A percentile compares a stretch with the other conserved stretches of the same genome.
Conservation (phyloP, 1,140 invertebrate species). For the Triops cancriformis region DNA sequence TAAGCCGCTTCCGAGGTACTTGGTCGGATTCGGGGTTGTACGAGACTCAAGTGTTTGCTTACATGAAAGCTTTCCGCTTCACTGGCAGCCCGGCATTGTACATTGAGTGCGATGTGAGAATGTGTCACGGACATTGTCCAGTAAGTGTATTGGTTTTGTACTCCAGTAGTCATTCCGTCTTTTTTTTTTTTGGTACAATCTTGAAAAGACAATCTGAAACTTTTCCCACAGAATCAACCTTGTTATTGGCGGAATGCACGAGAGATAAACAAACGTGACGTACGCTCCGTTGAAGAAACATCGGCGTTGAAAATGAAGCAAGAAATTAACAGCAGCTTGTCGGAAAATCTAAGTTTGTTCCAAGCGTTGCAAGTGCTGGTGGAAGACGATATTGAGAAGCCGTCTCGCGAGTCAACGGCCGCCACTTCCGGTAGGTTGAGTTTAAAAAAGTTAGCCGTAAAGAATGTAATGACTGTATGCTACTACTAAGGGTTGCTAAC, state of each 20-base stretch:
- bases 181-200: conserved; percentile 14
- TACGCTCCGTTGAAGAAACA: neutral
- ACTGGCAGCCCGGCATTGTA: conserved; percentile 86
- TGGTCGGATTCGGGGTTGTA: conserved; percentile 82
- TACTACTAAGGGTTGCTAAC: neutral
- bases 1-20: conserved; percentile 83
- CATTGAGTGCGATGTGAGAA: conserved; percentile 86
- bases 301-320: neutral
- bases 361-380: conserved; percentile 77
- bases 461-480: neutral
- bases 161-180: neutral
- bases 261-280: conserved; percentile 53
- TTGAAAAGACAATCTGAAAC: neutral
- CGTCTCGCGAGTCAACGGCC: neutral
- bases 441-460: neutral
- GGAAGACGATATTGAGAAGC: conserved; percentile 62
- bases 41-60: conserved; percentile 86
- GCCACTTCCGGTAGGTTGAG: neutral
- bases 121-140: conserved; percentile 88
- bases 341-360: conserved; percentile 81
- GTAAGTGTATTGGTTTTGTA: conserved; percentile 48
- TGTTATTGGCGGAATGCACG: conserved; percentile 87
- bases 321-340: conserved; percentile 47
- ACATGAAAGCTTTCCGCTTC: conserved; percentile 91
- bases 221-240: conserved; percentile 64